Evolutionary conservation across 2,888 invertebrate species (phyloP).

Genomic region (Antitype chi): DNA sequence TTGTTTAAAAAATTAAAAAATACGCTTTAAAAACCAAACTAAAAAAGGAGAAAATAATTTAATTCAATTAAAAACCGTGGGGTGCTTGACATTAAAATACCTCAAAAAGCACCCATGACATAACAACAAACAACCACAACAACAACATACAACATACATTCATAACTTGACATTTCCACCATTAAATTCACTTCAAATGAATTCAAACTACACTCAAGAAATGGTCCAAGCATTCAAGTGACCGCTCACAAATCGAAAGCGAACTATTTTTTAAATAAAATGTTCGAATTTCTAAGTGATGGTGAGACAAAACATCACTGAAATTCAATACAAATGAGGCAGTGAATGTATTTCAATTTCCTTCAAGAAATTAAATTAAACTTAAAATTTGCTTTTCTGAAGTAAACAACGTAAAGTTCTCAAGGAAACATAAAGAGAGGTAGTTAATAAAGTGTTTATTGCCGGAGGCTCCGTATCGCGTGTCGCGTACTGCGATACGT

Average conservation of each 20-base stretch:
- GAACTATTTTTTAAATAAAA: neutral
- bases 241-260: neutral
- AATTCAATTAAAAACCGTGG: too few species aligned
- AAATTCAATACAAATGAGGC: neutral
- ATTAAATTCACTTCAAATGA: neutral
- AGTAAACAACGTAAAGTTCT: slow-evolving; percentile 45
- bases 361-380: slow-evolving; percentile 36
- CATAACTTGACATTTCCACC: neutral
- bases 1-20: too few species aligned
- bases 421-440: slow-evolving; percentile 52
- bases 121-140: too few species aligned
- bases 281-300: slow-evolving; percentile 12
- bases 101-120: too few species aligned
- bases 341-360: neutral
- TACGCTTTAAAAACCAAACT: too few species aligned
- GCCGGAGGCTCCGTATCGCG: slow-evolving; percentile 53
- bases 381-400: slow-evolving; percentile 37
- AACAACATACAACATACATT: too few species aligned
- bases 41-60: too few species aligned
- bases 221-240: neutral
- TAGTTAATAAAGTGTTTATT: slow-evolving; percentile 64
- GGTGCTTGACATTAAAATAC: too few species aligned
- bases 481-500: slow-evolving; percentile 60
- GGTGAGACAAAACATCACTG: neutral
- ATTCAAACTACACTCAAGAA: neutral